Evolutionary conservation across 2,797 vertebrate genomes (phyloP), one percentile per base, ranked within the genome.

Genomic region (Cyprinodon diabolis): DNA sequence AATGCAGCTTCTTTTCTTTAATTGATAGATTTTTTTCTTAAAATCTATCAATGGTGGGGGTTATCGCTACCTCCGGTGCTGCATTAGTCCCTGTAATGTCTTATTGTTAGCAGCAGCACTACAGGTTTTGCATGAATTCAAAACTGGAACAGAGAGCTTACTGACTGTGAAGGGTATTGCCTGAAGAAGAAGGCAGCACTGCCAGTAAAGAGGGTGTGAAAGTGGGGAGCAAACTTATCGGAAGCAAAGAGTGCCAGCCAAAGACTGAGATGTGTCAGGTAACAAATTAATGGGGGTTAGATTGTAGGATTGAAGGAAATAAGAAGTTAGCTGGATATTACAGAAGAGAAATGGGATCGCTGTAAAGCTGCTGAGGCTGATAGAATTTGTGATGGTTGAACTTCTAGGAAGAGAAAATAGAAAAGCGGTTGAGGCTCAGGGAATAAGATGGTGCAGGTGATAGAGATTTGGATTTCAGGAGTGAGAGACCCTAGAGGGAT

Each of bases 401-500:
- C 83, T 82, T 80, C 25, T 14, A 81, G 71, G 56, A 47, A 65
- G 67, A 78, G 79, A 79, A 84, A 84, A 84, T 79, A 76, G 77
- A 71, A 63, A 72, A 25, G 37, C 37, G 51, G 68, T 70, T 67
- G 69, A 75, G 71, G 66, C 52, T 65, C 7, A 66, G 51, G 82
- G 73, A 83, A 77, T 72, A 74, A 78, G 84, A 89, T 77, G 77
- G 76, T 82, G 83, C 75, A 79, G 74, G 81, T 87, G 82, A 89
- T 89, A 77, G 75, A 81, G 82, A 84, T 89, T 84, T 81, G 66
- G 82, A 89, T 82, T 90, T 88, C 73, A 76, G 78, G 76, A 82
- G 84, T 80, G 85, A 89, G 85, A 78, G 76, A 73, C 87, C 86
- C 87, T 15, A 75, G 90, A 91, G 90, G 92, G 81, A 92, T 90